These are phyloP conservation scores for Notospermus geniculatus DNA, from an alignment of 1,140 invertebrate species.

Conservation along the genomic window DNA sequence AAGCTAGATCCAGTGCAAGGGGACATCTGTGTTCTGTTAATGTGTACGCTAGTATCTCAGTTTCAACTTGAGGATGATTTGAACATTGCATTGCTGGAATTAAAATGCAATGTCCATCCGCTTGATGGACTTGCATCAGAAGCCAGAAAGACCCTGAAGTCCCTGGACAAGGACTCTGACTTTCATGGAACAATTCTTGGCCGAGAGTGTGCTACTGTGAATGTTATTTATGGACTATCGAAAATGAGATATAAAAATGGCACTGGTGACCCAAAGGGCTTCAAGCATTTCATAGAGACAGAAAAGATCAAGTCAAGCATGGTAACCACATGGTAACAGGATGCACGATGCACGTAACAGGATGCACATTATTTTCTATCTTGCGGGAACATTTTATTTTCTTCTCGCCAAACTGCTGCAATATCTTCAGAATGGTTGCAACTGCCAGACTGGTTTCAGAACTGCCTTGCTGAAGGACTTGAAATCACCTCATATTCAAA, in stretches of 20 bases:
- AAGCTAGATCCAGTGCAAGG: no score
- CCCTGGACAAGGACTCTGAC: neutral
- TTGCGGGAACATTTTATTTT: neutral
- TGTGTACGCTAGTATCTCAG: no score
- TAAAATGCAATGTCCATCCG: slow-evolving; percentile 15
- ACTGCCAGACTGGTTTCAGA: neutral
- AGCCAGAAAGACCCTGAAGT: slow-evolving; percentile 7
- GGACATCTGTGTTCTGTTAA: no score
- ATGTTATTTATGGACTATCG: slow-evolving; percentile 2
- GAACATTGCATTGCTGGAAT: slow-evolving; percentile 3
- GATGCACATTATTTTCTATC: neutral
- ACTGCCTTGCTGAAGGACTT: slow-evolving; percentile 6
- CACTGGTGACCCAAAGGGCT: slow-evolving; percentile 13
- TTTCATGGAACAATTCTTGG: slow-evolving; percentile 6
- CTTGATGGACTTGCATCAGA: slow-evolving; percentile 9
- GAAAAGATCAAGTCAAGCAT: slow-evolving; percentile 10
- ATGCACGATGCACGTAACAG: neutral
- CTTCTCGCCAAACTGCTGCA: slow-evolving; percentile 1
- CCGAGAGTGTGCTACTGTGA: slow-evolving; percentile 2
- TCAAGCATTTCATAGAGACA: slow-evolving; percentile 9
- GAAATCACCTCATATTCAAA: neutral
- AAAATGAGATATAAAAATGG: slow-evolving; percentile 15
- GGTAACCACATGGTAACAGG: neutral
- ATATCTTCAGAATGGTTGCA: slow-evolving; percentile 3
- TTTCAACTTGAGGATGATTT: slow-evolving; percentile 5